These are phyloP conservation scores for Dryadula phaetusa DNA, from an alignment of 2,888 invertebrate genomes.

Conservation along the genomic window DNA sequence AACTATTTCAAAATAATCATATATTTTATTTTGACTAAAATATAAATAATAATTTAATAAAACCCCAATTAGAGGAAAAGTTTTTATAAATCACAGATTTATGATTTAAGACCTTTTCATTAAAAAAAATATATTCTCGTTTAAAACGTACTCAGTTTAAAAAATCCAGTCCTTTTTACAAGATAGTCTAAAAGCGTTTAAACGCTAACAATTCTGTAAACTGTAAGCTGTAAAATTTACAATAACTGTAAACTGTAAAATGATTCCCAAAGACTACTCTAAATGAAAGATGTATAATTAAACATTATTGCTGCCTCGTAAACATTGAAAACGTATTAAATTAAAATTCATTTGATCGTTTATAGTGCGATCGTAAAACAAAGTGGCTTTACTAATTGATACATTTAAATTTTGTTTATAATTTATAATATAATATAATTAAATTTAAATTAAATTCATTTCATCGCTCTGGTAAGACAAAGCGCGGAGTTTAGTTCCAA, in stretches of 20 bases:
- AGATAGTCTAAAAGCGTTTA: too few relatives aligned
- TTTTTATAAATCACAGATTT: too few relatives aligned
- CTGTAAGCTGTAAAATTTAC: not conserved
- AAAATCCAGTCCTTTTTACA: too few relatives aligned
- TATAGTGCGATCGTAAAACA: conserved; percentile 16
- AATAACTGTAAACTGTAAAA: conserved; percentile 6
- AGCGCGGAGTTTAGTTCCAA: too few relatives aligned
- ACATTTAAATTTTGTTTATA: not conserved
- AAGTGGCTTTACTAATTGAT: conserved; percentile 17
- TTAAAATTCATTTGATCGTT: conserved; percentile 12
- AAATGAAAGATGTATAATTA: conserved; percentile 11
- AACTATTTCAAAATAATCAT: too few relatives aligned
- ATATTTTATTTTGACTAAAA: too few relatives aligned
- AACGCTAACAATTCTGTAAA: not conserved
- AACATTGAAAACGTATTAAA: conserved; percentile 21
- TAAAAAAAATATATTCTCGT: too few relatives aligned
- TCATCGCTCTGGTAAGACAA: too few relatives aligned
- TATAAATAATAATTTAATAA: too few relatives aligned
- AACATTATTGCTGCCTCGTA: conserved; percentile 8
- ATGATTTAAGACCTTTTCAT: too few relatives aligned
- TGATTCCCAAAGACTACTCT: not conserved
- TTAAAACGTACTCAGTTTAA: too few relatives aligned
- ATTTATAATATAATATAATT: not conserved
- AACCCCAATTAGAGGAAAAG: too few relatives aligned
- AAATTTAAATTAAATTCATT: not conserved